phyloP scores from a whole-genome alignment of 2,888 invertebrate species.

The Nesidiocoris tenuis region DNA sequence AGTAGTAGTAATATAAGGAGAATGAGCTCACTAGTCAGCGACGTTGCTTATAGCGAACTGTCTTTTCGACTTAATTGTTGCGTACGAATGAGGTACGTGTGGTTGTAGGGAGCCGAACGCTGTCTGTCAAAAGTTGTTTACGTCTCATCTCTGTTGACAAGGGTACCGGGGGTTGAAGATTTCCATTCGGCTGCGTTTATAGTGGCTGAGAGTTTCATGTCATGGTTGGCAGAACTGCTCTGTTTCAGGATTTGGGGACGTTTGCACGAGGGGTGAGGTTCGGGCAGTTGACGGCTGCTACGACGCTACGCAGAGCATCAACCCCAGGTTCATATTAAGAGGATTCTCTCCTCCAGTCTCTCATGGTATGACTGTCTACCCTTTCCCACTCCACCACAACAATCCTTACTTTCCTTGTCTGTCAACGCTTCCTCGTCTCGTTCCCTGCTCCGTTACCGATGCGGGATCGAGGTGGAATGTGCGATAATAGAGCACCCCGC shows the following conservation, averaged over 20 bases:
- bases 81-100: not conserved
- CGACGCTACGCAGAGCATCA: not conserved
- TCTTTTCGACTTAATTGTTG: not conserved
- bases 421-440: too few relatives aligned
- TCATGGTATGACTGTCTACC: too few relatives aligned
- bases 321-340: slow-evolving; percentile 2
- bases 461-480: too few relatives aligned
- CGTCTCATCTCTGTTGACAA: not conserved
- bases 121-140: slow-evolving; percentile 6
- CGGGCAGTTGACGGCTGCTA: not conserved
- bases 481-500: too few relatives aligned
- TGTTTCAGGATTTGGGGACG: not conserved
- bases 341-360: not conserved
- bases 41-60: too few relatives aligned
- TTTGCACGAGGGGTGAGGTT: not conserved
- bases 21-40: too few relatives aligned
- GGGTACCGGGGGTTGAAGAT: slow-evolving; percentile 2
- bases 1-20: too few relatives aligned
- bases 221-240: not conserved
- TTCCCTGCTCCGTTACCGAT: too few relatives aligned
- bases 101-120: not conserved
- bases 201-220: not conserved
- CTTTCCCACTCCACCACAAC: too few relatives aligned
- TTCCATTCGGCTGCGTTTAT: not conserved
- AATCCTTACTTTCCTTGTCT: too few relatives aligned